Evolutionary conservation across 2,888 invertebrate genomes (phyloP).

Genomic region (Poecilobothrus nobilitatus): DNA sequence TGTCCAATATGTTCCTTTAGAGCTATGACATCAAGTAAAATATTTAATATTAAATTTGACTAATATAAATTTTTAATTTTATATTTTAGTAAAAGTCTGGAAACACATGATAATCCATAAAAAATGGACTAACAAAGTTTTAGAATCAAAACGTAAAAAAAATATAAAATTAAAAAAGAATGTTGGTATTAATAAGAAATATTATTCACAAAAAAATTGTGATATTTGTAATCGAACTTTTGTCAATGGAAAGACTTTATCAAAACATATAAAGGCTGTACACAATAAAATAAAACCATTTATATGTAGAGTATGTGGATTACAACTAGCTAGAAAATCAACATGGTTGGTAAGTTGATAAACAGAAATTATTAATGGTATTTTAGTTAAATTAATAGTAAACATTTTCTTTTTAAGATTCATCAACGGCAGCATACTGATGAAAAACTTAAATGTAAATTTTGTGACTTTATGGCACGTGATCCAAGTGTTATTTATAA

Average conservation of each 20-base stretch:
- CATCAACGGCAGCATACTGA: slow-evolving; percentile 70
- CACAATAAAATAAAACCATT: slow-evolving; percentile 67
- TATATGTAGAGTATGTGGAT: slow-evolving; percentile 65
- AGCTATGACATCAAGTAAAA: slow-evolving; percentile 45
- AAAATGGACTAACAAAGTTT: slow-evolving; percentile 38
- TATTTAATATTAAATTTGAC: background rate
- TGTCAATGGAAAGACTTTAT: slow-evolving; percentile 58
- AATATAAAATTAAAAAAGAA: slow-evolving; percentile 21
- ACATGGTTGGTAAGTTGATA: slow-evolving; percentile 50
- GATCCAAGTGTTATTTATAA: slow-evolving; percentile 67
- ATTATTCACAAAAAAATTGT: slow-evolving; percentile 57
- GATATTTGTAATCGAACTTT: slow-evolving; percentile 59
- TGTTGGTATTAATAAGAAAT: slow-evolving; percentile 26
- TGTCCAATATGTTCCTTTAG: slow-evolving; percentile 53
- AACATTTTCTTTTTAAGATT: slow-evolving; percentile 45
- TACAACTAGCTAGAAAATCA: slow-evolving; percentile 61
- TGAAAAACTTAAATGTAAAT: slow-evolving; percentile 63
- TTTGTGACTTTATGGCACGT: slow-evolving; percentile 60
- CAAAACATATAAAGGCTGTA: slow-evolving; percentile 61
- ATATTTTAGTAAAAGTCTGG: slow-evolving; percentile 46
- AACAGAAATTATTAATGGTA: background rate
- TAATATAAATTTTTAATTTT: slow-evolving; percentile 14
- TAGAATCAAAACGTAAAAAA: slow-evolving; percentile 29
- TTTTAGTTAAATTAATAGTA: slow-evolving; percentile 13
- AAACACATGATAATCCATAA: slow-evolving; percentile 57